Evolutionary conservation across 64 coral and sea anemone species (phyloP), one percentile per base, ranked within the genome.

Genomic region (Montipora efflorescens): DNA sequence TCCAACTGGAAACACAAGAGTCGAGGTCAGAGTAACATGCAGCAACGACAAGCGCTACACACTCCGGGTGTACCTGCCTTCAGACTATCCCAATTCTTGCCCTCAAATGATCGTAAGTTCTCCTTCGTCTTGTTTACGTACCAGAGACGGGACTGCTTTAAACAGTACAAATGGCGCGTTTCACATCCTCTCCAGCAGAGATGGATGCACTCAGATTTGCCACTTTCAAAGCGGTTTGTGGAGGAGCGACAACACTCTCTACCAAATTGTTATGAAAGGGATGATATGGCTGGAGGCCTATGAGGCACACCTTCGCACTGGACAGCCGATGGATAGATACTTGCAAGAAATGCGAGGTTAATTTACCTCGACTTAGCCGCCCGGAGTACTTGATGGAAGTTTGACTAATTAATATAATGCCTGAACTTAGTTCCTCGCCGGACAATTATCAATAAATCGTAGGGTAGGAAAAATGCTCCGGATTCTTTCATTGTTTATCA

Each of bases 261-360:
- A 96, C 15, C 95, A 96, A 72, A 59, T 93, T 7, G 76, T 96
- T 8, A 93, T 96, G 91, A 93, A 96, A 48, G 91, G 95, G n/a
- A 19, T 93, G 20, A 81, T 93, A 16, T 96, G 95, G 91, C 13
- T 96, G 52, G 95, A 96, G 19, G 94, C 94, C 6, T 96, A 92
- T 22, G 90, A 96, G 22, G 83, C 84, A 16, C 94, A 95, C 28
- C 48, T 82, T 66, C 67, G 68, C 5, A 93, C 91, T 13, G 90
- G 94, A 15, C 48, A 96, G 13, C 14, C 85, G 8, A 3, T 96
- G 3, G 66, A 44, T 43, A 89, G 49, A 16, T 92, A 84, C 57
- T 81, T 95, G 28, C 80, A 71, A 87, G 94, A 95, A 70, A 88
- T 92, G 77, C 59, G 14, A 11, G 13, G 59, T 64, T 64, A 15